These are phyloP conservation scores for Romanogobio albipinnatus DNA, from an alignment of 2,113 vertebrate genomes.

Conservation along the genomic window DNA sequence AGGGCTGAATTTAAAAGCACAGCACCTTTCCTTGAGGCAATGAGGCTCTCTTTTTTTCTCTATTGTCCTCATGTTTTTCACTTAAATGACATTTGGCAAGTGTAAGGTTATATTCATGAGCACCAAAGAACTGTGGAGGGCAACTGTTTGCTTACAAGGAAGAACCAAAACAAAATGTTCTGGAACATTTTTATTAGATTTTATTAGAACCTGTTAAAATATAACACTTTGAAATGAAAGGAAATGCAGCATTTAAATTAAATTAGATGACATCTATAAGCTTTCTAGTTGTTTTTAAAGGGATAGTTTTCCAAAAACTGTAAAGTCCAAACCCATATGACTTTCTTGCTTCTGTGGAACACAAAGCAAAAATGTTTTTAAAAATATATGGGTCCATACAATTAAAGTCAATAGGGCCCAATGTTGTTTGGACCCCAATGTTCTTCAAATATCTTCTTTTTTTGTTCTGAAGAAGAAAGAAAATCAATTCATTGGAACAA, in stretches of 20 bases:
- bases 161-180: neutral
- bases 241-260: neutral
- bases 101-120: neutral
- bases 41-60: neutral
- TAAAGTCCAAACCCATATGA: neutral
- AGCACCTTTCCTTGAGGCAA: neutral
- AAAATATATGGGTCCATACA: neutral
- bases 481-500: neutral
- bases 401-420: neutral
- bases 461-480: too few relatives aligned
- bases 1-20: constrained; percentile 12
- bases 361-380: neutral
- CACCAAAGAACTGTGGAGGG: neutral
- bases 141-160: neutral
- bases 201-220: neutral
- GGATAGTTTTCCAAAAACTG: neutral
- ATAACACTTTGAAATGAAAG: neutral
- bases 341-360: neutral
- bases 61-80: constrained; percentile 13
- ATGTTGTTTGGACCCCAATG: neutral
- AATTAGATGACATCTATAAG: too few relatives aligned
- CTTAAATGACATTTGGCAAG: constrained; percentile 18
- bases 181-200: neutral
- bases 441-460: neutral
- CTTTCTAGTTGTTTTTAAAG: neutral